These are phyloP conservation scores for Oryctolagus cuniculus DNA, from an alignment of 2,113 vertebrate species.

Conservation along the genomic window DNA sequence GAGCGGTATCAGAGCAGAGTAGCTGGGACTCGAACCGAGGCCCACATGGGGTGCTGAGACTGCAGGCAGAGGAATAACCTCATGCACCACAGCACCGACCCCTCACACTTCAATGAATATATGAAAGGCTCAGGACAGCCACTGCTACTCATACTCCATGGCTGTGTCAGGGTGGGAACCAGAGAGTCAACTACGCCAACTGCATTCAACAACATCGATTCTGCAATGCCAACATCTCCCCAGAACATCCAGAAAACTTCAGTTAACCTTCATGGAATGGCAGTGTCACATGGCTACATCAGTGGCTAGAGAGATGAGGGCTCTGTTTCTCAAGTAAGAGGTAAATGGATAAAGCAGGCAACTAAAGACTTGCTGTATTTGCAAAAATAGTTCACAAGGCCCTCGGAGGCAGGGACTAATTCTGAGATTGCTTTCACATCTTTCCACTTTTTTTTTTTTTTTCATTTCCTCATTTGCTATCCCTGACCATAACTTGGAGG, in stretches of 20 bases:
- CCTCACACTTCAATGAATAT: neutral
- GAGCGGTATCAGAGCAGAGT: too few relatives aligned
- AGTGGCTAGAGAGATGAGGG: accelerated
- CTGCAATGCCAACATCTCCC: neutral
- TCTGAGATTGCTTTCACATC: neutral
- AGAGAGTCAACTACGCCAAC: too few relatives aligned
- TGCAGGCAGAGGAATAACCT: too few relatives aligned
- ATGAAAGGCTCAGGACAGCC: neutral
- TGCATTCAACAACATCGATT: neutral
- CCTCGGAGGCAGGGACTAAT: neutral
- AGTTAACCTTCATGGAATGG: neutral
- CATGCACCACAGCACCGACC: too few relatives aligned
- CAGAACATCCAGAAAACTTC: neutral
- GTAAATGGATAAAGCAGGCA: neutral
- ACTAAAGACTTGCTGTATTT: neutral
- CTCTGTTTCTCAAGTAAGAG: neutral
- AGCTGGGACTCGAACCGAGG: too few relatives aligned
- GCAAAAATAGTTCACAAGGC: neutral
- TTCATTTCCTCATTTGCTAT: neutral
- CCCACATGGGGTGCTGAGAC: too few relatives aligned
- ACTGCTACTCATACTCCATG: neutral
- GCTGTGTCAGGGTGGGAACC: neutral
- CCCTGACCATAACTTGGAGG: neutral
- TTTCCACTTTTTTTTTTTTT: neutral
- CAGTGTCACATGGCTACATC: neutral